Evolutionary conservation across 1,140 invertebrate species (phyloP), one percentile per base, ranked within the genome.

Genomic region (Elysia chlorotica): DNA sequence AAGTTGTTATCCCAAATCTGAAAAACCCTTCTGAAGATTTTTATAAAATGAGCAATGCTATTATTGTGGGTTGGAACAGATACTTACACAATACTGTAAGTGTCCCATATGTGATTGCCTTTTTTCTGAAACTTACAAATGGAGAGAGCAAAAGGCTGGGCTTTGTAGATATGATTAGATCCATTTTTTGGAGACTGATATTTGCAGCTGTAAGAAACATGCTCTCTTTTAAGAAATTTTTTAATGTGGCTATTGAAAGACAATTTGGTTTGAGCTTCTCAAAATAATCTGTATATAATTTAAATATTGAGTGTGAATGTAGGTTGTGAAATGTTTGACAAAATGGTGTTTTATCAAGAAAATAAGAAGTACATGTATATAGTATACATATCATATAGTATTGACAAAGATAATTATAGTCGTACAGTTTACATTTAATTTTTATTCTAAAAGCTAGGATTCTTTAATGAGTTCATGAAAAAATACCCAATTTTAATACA

Each of bases 11-110:
- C 23, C 73, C 66, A 28, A 35, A 65, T 36, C 28, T 80, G 23
- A 17, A 62, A 19, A 54, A 76, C 28, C 79, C 77, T 38, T 77
- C 77, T 33, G 2, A 33, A 41, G 62, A 78, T 3, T 78, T 78
- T 74, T 41, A 73, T 30, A 48, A 37, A 23, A 73, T 80, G 77
- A 69, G 73, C 4, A 38, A 74, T 19, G 74, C 76, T n/a, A 74
- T 76, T 41, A 70, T 72, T n/a, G 38, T 69, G 30, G 76, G 25
- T 23, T 68, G 21, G 23, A 14, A 5, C 5, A 30, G 21, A 33
- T 17, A 30, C 17, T n/a, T n/a, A n/a, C 3, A 5, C 28, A 54
- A 25, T n/a, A 53, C 56, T n/a, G 30, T 68, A 2, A 54, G 41
- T 54, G 53, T 68, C n/a, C 65, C 65, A 54, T 38, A 54, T 10